Evolutionary conservation across 2,888 invertebrate species (phyloP), one percentile per base, ranked within the genome.

Genomic region (Agrilus cyanescens): DNA sequence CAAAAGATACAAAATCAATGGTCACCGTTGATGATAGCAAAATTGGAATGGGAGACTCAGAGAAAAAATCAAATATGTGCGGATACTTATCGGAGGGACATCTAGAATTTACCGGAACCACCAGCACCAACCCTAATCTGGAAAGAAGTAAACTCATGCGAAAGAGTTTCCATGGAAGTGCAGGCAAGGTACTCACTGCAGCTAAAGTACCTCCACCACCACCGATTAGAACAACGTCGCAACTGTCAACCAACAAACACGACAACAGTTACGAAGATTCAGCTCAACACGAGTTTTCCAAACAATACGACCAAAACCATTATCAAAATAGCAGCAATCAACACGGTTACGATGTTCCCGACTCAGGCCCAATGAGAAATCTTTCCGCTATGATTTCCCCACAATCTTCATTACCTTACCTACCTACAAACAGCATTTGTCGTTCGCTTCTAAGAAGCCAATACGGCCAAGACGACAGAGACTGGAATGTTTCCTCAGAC

Each of bases 61-160:
- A 79, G 12, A 75, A 74, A 32, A 65, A 68, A 4, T 74, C 74
- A 47, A 70, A 70, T 49, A 66, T 82, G 54, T 85, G 84, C 56
- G 89, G 89, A 5, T 89, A 90, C 60, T 69, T 89, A 49, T 88
- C 88, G 1, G 89, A 90, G 65, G 89, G 89, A 0, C 88, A 89
- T 62, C 70, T 89, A 45, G 89, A 90, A 56, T 86, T 82, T 57
- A 71, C 76, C 15, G 76, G 74, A 29, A 63, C 58, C 47, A 64
- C 62, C 39, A 72, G 75, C 12, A 77, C 82, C 25, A 86, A 88
- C 65, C 85, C 88, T 0, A 88, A 87, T 62, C 71, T 89, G 41
- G 88, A 89, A 61, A 75, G 86, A 48, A 88, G 88, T 64, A 85
- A 85, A 57, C 69, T 89, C 45, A 89, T 90, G 88, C 73, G 88